Percentiles rank a stretch among this genome's conserved stretches.
phyloP scores from a whole-genome alignment of 2,113 vertebrate genomes.

The Stegostoma tigrinum region DNA sequence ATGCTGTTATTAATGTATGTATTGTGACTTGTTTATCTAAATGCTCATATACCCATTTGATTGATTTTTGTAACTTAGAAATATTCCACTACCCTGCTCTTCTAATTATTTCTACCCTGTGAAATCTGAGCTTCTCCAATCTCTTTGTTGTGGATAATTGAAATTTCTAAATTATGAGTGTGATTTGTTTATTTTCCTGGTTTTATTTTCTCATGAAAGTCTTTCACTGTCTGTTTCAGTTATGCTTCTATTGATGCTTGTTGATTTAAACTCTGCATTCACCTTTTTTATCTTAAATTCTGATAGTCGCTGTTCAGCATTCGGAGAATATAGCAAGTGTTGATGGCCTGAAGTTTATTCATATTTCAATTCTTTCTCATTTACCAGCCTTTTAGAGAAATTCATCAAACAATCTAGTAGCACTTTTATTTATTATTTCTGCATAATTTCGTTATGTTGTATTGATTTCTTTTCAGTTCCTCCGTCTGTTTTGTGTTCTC shows the following conservation, averaged over 20 bases:
- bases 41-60: neutral
- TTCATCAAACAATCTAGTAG: slow-evolving; percentile 20
- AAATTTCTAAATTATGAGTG: neutral
- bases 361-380: neutral
- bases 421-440: slow-evolving; percentile 35
- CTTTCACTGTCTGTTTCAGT: slow-evolving; percentile 19
- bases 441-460: slow-evolving; percentile 22
- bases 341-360: slow-evolving; percentile 12
- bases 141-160: neutral
- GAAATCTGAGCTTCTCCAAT: neutral
- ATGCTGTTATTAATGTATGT: neutral
- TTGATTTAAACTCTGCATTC: slow-evolving; percentile 18
- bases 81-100: neutral
- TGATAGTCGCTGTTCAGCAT: neutral
- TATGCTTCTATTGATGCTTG: neutral
- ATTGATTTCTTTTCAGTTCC: slow-evolving; percentile 28
- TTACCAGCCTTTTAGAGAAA: slow-evolving; percentile 26
- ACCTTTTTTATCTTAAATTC: slow-evolving; percentile 24
- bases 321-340: neutral
- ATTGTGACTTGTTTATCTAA: neutral
- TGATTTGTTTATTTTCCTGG: slow-evolving; percentile 22
- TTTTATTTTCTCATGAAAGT: slow-evolving; percentile 24
- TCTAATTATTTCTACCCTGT: neutral
- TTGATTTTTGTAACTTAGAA: neutral
- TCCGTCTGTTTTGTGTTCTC: slow-evolving; percentile 30